phyloP scores from a whole-genome alignment of 64 coral and sea anemone genomes.

The Anthopleura sola region DNA sequence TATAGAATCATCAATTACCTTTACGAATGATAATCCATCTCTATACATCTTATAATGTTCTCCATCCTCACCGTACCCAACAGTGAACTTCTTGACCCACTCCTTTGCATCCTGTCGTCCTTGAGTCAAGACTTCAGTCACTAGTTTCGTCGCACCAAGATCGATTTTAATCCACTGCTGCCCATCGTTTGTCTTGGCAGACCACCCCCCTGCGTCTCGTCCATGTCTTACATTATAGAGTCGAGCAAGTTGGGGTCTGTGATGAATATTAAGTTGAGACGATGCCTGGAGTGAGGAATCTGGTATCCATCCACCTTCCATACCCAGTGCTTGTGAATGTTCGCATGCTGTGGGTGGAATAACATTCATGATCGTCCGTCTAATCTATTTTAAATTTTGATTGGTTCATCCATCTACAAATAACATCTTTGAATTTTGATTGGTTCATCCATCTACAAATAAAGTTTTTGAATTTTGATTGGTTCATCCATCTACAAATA shows the following conservation, averaged over 20 bases:
- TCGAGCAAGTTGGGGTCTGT: conserved; percentile 22
- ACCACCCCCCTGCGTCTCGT: conserved; percentile 12
- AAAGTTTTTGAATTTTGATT: too few relatives aligned
- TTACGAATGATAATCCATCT: neutral
- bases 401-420: too few relatives aligned
- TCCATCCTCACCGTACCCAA: neutral
- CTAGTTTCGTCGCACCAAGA: neutral
- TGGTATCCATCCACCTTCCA: conserved; percentile 22
- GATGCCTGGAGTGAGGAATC: conserved; percentile 18
- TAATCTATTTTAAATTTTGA: too few relatives aligned
- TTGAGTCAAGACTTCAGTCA: conserved; percentile 30
- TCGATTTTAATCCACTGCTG: conserved; percentile 40
- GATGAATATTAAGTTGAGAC: conserved; percentile 10
- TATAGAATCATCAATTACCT: neutral
- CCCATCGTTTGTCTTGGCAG: conserved; percentile 12
- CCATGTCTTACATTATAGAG: neutral
- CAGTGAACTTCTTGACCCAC: neutral
- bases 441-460: too few relatives aligned
- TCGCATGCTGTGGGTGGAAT: neutral
- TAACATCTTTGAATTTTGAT: too few relatives aligned
- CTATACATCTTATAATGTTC: neutral
- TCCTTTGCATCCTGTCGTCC: conserved; percentile 14
- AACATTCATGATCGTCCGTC: too few relatives aligned
- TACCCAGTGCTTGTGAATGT: conserved; percentile 2
- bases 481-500: too few relatives aligned